Evolutionary conservation across 2,888 invertebrate species (phyloP).

Genomic region (Zygogramma bicolorata): DNA sequence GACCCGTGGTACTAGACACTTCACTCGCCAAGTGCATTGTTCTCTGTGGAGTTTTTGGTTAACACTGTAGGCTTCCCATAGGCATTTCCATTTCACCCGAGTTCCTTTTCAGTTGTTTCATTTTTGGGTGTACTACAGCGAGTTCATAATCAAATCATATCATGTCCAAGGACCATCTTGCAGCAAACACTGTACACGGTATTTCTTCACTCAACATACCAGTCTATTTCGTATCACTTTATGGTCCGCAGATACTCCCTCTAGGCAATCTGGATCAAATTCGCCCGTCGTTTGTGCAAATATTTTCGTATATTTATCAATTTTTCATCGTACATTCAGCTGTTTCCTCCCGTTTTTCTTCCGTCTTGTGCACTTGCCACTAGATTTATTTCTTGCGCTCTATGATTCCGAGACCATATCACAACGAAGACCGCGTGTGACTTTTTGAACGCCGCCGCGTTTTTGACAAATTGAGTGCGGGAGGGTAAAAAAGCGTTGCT

Average conservation of each 20-base stretch:
- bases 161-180: no score
- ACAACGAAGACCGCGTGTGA: conserved; percentile 32
- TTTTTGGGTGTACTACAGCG: not conserved
- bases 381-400: conserved; percentile 29
- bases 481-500: conserved; percentile 42
- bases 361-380: conserved; percentile 21
- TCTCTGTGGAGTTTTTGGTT: not conserved
- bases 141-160: no score
- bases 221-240: not conserved
- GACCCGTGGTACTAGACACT: conserved; percentile 78
- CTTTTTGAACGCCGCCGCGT: conserved; percentile 38
- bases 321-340: conserved; percentile 1
- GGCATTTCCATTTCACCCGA: not conserved
- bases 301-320: conserved; percentile 13
- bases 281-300: not conserved
- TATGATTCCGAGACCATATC: conserved; percentile 35
- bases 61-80: not conserved
- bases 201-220: no score
- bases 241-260: not conserved
- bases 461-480: conserved; percentile 48
- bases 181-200: no score
- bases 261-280: not conserved
- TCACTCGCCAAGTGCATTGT: conserved; percentile 86
- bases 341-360: conserved; percentile 10
- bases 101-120: not conserved